phyloP scores from a whole-genome alignment of 2,113 vertebrate species.

The Dicrurus megarhynchus region DNA sequence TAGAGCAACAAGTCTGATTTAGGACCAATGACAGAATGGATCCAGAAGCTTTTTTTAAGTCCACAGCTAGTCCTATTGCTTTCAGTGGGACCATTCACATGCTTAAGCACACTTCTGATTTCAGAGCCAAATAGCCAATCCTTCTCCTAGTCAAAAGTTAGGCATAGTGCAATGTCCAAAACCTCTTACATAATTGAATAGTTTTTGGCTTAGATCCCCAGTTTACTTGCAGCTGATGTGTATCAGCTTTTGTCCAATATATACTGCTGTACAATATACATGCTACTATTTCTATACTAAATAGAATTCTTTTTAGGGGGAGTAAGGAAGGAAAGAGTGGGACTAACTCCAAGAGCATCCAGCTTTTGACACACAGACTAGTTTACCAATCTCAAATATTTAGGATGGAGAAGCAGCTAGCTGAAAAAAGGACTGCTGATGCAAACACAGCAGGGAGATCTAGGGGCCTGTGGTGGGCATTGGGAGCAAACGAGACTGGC shows the following conservation, averaged over 20 bases:
- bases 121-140: background rate
- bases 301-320: background rate
- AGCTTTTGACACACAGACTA: background rate
- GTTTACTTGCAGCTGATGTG: background rate
- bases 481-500: background rate
- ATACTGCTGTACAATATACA: background rate
- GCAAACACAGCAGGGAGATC: background rate
- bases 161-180: background rate
- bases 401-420: background rate
- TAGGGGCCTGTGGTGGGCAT: fast-evolving
- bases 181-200: background rate
- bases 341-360: background rate
- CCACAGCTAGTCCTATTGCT: background rate
- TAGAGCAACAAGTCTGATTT: background rate
- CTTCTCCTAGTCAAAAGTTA: background rate
- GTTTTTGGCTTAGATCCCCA: background rate
- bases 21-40: background rate
- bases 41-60: background rate
- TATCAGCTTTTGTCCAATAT: background rate
- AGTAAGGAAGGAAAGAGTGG: background rate
- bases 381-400: background rate
- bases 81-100: background rate
- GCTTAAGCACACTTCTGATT: background rate
- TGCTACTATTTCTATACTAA: background rate
- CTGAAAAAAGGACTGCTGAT: background rate